phyloP scores from a whole-genome alignment of 2,888 invertebrate species.

The Thyatira batis region DNA sequence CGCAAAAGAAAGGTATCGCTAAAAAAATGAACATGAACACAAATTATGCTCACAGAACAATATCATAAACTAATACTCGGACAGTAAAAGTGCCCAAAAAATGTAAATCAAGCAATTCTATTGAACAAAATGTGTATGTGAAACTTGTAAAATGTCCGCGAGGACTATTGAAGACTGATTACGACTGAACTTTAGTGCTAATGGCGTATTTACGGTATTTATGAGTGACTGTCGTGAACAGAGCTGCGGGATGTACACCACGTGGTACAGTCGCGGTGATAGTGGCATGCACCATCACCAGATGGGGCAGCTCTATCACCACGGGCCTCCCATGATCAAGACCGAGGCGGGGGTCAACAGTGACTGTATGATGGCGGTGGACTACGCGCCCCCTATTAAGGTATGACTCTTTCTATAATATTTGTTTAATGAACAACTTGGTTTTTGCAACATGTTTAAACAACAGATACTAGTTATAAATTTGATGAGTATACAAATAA shows the following conservation, averaged over 20 bases:
- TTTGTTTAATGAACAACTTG: no score
- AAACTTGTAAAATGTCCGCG: conserved; percentile 14
- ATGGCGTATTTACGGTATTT: conserved; percentile 73
- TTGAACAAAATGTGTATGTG: conserved; percentile 15
- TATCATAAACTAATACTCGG: background rate
- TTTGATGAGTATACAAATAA: no score
- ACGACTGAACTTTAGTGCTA: conserved; percentile 37
- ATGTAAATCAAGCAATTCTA: conserved; percentile 17
- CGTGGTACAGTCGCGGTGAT: conserved; percentile 80
- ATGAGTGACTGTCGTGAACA: conserved; percentile 75
- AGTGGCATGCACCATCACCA: conserved; percentile 79
- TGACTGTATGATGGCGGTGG: conserved; percentile 86
- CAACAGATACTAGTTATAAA: no score
- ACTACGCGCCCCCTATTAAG: conserved; percentile 85
- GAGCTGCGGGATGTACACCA: conserved; percentile 77
- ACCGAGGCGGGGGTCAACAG: conserved; percentile 83
- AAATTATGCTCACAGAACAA: background rate
- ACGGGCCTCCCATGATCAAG: conserved; percentile 83
- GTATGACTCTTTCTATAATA: conserved; percentile 57
- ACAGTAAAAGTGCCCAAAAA: conserved; percentile 6
- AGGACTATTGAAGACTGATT: conserved; percentile 16
- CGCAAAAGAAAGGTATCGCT: background rate
- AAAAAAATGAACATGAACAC: background rate
- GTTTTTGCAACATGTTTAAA: no score
- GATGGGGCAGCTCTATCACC: conserved; percentile 80